Base-by-base conservation (phyloP, 2,888 invertebrate species). In the Encarsia formosa region DNA sequence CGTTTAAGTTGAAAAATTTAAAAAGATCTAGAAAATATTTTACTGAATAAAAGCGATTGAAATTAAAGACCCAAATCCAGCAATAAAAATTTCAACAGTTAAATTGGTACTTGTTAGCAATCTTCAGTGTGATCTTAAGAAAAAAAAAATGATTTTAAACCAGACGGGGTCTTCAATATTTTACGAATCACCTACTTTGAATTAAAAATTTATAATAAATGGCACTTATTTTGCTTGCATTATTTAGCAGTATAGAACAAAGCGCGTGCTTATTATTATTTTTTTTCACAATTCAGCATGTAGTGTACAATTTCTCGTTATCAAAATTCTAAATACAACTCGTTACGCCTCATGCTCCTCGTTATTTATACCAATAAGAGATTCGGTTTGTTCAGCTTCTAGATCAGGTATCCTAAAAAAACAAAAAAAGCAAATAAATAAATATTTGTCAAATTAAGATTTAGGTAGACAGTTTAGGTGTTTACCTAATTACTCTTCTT, bases 341-440 rank as follows among this genome's bases (percentile, higher is more conserved):
- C 57, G 48, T 76, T 71, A 80, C 63, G 80, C 79, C 69, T 81
- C 80, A 62, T 80, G 80, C 60, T 80, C 80, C 58, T 76, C 76
- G 56, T 74, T 77, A 62, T 80, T 80, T 59, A 81, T 78, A 52
- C 80, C 80, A 65, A 86, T 85, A 34, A 86, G 75, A 52, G 84
- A 83, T 71, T 86, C 85, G 18, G 82, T 82, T 73, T 85, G 85
- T 66, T 86, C 85, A 48, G 81, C 78, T 66, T 85, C 83, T 57
- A 80, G 71, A 62, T 85, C 84, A 39, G 80, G 77, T 64, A 82
- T 77, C 65, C 83, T 82, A 63, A 63, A 78, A 64, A 58, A 46
- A 49, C 54, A 45, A 47, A 52, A 35, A 35, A 35, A 15, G 16
- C 18, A 15, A 35, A n/a, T 35, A 3, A 35, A 4, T 35, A 15